Percentiles rank a stretch among this genome's conserved stretches.
phyloP scores from a whole-genome alignment of 2,113 vertebrate species.

The Anolis sagrei region DNA sequence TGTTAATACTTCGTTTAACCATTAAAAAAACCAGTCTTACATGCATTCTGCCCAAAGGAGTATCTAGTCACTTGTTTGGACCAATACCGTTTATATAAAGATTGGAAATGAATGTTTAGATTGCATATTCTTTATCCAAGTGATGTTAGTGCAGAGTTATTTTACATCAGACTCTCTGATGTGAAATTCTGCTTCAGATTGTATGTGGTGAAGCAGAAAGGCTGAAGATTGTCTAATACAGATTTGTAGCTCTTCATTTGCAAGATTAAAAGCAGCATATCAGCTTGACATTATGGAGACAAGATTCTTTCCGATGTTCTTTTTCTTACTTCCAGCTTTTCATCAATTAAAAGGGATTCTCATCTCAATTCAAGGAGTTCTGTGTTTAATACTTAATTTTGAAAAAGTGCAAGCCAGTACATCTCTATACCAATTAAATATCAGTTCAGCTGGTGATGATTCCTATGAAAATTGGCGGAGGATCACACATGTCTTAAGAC shows the following conservation, averaged over 20 bases:
- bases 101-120: background rate
- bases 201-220: background rate
- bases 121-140: slow-evolving; percentile 18
- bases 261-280: slow-evolving; percentile 4
- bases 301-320: background rate
- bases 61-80: background rate
- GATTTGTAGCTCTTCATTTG: slow-evolving; percentile 6
- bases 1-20: background rate
- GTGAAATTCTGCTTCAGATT: background rate
- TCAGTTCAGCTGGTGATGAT: background rate
- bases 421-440: background rate
- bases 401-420: no score
- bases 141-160: background rate
- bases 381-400: no score
- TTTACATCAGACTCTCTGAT: background rate
- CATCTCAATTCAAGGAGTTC: background rate
- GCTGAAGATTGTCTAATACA: background rate
- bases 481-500: background rate
- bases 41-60: background rate
- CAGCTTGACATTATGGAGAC: background rate
- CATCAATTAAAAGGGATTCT: background rate
- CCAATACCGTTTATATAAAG: background rate
- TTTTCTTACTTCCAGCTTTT: background rate
- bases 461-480: background rate
- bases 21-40: background rate